Conservation (phyloP, 2,113 vertebrate genomes). For the Bostrychus sinensis region DNA sequence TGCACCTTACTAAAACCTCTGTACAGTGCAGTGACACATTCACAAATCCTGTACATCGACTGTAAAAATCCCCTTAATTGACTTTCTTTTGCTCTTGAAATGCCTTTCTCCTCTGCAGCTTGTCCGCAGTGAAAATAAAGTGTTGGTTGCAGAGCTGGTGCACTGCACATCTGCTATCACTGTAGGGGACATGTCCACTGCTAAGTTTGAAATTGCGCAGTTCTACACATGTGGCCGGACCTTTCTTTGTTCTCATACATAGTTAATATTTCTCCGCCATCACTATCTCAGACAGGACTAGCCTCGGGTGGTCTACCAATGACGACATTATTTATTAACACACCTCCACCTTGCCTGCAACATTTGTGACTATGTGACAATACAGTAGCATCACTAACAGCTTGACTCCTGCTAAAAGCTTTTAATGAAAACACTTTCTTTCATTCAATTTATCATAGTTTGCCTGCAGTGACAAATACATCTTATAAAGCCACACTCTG, state of each 20-base stretch:
- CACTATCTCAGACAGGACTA: constrained; percentile 44
- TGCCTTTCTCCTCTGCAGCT: constrained; percentile 26
- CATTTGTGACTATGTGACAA: constrained; percentile 1
- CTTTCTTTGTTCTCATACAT: constrained; percentile 59
- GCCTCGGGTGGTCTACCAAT: constrained; percentile 49
- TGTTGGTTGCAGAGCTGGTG: not conserved
- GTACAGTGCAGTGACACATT: too few relatives aligned
- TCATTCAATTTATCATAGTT: not conserved
- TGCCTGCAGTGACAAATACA: not conserved
- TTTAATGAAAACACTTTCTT: not conserved
- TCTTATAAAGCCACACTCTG: not conserved
- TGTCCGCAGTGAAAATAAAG: constrained; percentile 28
- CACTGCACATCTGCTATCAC: constrained; percentile 13
- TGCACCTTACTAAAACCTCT: too few relatives aligned
- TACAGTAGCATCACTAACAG: not conserved
- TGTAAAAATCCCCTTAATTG: not conserved
- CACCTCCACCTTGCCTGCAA: constrained; percentile 43
- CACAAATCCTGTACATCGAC: too few relatives aligned
- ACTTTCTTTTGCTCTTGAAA: constrained; percentile 7
- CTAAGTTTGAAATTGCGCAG: constrained; percentile 1
- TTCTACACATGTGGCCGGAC: not conserved
- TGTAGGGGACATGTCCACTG: not conserved
- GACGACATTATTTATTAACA: constrained; percentile 65
- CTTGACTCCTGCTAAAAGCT: not conserved
- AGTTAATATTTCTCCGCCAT: constrained; percentile 49